A percentile compares a stretch with the other conserved stretches of the same genome.
Evolutionary conservation across 2,888 invertebrate species (phyloP).

Genomic region (Phyto melanocephala): DNA sequence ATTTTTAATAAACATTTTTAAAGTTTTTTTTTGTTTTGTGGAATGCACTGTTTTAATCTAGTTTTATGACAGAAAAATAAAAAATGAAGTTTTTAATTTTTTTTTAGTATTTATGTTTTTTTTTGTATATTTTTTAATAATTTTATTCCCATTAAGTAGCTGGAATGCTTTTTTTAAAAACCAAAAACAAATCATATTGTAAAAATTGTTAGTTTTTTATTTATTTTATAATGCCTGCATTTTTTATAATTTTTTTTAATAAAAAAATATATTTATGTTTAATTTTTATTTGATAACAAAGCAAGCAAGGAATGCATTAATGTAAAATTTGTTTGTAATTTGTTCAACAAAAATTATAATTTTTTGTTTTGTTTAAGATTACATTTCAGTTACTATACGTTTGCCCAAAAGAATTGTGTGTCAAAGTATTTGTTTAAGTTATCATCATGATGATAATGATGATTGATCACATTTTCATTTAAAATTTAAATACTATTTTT

Average conservation of each 20-base stretch:
- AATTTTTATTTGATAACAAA: slow-evolving; percentile 28
- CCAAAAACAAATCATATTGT: slow-evolving; percentile 10
- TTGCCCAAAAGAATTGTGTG: slow-evolving; percentile 76
- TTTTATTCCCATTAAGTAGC: slow-evolving; percentile 55
- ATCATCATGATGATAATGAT: slow-evolving; percentile 43
- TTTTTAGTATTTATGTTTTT: slow-evolving; percentile 18
- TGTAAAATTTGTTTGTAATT: neutral
- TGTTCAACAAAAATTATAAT: neutral
- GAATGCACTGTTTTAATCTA: slow-evolving; percentile 56
- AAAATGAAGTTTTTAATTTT: neutral
- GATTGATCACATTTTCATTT: slow-evolving; percentile 13
- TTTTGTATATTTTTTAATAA: too few species aligned
- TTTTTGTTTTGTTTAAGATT: slow-evolving; percentile 67
- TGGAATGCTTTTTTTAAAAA: slow-evolving; percentile 59
- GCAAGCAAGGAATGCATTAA: slow-evolving; percentile 63
- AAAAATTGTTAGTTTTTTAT: neutral
- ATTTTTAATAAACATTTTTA: neutral
- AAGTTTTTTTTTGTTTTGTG: slow-evolving; percentile 39
- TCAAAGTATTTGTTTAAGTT: slow-evolving; percentile 70
- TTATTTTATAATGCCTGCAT: slow-evolving; percentile 27
- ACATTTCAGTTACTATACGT: slow-evolving; percentile 74
- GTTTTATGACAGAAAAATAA: slow-evolving; percentile 18
- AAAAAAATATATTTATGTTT: neutral
- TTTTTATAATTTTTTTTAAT: neutral
- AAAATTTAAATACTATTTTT: neutral